Base-by-base conservation (phyloP, 2,888 invertebrate genomes). In the Eupithecia abbreviata region DNA sequence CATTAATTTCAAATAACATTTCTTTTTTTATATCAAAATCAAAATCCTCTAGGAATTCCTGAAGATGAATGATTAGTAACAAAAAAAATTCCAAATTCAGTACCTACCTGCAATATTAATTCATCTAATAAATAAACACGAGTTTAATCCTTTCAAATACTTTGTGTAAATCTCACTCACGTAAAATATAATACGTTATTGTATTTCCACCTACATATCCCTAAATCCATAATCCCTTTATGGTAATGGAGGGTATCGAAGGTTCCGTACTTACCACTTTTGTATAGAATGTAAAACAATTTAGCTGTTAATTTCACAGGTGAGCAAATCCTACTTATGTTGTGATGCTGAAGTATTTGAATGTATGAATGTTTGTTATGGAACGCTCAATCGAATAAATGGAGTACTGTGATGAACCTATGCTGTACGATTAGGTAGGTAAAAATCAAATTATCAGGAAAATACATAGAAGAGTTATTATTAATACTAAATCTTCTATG, bases 211-310 rank as follows among this genome's bases (percentile, higher is more conserved):
- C 58, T 65, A 68, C 58, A 41, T 45, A 62, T 15, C 65, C 65
- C 47, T 70, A 70, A 65, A 12, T 49, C 65, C 65, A 15, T 76
- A 70, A 73, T 55, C 75, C 67, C 45, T 65, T 69, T 69, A 76
- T 70, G 70, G 51, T 73, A 73, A 76, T 65, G 76, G 73, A 55
- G 49, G 72, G 62, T 62, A 72, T 76, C 49, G 72, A 68, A 72
- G 45, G 62, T 55, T 71, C 45, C 18, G 49, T 71, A 66, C 13
- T 49, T 70, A 18, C 68, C 47, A 43, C 73, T 74, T 67, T 75
- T 68, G 67, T 62, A 70, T 45, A 49, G 18, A 41, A 45, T 12
- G 69, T 42, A 49, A 47, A 69, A 47, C 69, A 45, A 69, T 69
- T 69, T 69, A 47, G 42, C 49, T 41, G 15, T 51, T 41, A 41